phyloP scores from a whole-genome alignment of 2,888 invertebrate genomes.

The Drosophila percnosoma region DNA sequence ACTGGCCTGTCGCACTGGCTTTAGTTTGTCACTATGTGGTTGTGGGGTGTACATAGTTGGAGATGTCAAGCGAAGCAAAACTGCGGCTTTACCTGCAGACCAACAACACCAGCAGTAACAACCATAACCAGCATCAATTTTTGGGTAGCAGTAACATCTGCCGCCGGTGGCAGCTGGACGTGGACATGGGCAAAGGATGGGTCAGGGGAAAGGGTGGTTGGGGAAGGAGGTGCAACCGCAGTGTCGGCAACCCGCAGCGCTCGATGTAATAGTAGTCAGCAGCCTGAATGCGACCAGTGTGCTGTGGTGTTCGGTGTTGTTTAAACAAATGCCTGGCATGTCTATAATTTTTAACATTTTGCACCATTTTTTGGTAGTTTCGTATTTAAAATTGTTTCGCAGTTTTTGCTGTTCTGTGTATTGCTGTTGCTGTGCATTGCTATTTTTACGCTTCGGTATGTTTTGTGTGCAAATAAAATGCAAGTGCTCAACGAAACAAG shows the following conservation, averaged over 20 bases:
- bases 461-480: slow-evolving; percentile 75
- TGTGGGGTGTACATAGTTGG: slow-evolving; percentile 19
- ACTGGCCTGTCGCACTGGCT: slow-evolving; percentile 18
- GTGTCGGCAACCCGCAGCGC: slow-evolving; percentile 34
- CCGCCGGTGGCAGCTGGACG: slow-evolving; percentile 18
- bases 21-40: slow-evolving; percentile 36
- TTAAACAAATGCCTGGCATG: slow-evolving; percentile 70
- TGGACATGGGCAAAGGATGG: not conserved
- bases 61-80: slow-evolving; percentile 19
- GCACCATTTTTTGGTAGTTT: slow-evolving; percentile 44
- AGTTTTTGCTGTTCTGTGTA: slow-evolving; percentile 23
- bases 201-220: not conserved
- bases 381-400: slow-evolving; percentile 58
- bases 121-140: slow-evolving; percentile 24
- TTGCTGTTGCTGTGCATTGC: slow-evolving; percentile 30
- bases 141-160: slow-evolving; percentile 13
- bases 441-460: slow-evolving; percentile 55
- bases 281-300: slow-evolving; percentile 54
- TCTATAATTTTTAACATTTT: slow-evolving; percentile 72
- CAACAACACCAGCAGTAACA: slow-evolving; percentile 8
- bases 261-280: slow-evolving; percentile 31
- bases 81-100: slow-evolving; percentile 40
- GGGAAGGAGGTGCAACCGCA: slow-evolving; percentile 51
- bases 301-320: slow-evolving; percentile 59
- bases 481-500: slow-evolving; percentile 45